Conservation (phyloP, 1,140 invertebrate species). For the Zaprionus inermis region DNA sequence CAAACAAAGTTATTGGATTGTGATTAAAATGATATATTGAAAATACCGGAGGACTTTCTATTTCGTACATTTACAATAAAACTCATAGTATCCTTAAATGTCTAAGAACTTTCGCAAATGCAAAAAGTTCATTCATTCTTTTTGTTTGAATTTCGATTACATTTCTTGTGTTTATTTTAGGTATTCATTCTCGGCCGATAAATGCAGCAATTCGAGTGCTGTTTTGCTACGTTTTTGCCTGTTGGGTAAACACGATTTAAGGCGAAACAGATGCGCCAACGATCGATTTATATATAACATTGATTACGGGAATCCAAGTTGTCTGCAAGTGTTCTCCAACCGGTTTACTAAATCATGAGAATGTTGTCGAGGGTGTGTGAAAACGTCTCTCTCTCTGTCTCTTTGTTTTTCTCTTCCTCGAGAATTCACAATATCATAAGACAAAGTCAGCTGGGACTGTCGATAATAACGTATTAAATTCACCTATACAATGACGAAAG, state of each 20-base stretch:
- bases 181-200: background rate
- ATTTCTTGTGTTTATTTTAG: conserved; percentile 34
- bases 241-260: conserved; percentile 4
- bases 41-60: too few species aligned
- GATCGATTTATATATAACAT: conserved; percentile 43
- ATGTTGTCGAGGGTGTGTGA: conserved; percentile 13
- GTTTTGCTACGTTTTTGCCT: conserved; percentile 18
- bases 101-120: background rate
- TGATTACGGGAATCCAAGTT: conserved; percentile 19
- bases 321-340: background rate
- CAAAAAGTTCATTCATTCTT: background rate
- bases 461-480: conserved; percentile 20
- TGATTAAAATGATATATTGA: too few species aligned
- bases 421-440: conserved; percentile 4
- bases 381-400: background rate
- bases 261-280: conserved; percentile 37
- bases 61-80: too few species aligned
- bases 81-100: background rate
- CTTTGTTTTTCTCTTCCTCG: background rate
- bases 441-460: conserved; percentile 12
- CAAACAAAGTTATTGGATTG: too few species aligned
- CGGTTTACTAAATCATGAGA: conserved; percentile 2
- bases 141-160: conserved; percentile 17
- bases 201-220: conserved; percentile 34
- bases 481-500: background rate